Conservation (phyloP, 2,797 vertebrate species). For the Alexandromys oeconomus region DNA sequence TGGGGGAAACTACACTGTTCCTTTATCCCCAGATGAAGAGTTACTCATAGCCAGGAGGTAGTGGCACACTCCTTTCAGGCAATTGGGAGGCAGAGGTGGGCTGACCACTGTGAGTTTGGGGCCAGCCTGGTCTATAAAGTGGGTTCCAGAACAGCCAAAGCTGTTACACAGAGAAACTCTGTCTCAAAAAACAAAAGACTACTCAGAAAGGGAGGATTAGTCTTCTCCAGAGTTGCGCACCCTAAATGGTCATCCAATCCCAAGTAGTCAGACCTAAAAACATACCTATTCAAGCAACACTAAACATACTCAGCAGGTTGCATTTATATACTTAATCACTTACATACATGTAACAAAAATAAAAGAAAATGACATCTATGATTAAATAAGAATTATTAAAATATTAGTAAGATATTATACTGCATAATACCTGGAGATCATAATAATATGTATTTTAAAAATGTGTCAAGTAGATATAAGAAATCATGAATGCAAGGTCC, state of each 20-base stretch:
- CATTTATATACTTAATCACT: neutral
- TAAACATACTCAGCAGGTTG: neutral
- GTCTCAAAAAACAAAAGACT: neutral
- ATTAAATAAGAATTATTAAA: neutral
- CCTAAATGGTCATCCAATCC: neutral
- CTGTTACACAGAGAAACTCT: neutral
- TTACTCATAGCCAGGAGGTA: neutral
- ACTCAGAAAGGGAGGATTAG: neutral
- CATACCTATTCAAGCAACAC: neutral
- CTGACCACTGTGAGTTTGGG: neutral
- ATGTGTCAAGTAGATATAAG: neutral
- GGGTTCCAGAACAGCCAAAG: neutral
- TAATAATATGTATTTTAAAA: neutral
- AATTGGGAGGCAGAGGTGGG: neutral
- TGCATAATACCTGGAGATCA: neutral
- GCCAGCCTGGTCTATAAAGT: neutral
- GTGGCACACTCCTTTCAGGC: neutral
- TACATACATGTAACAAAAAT: neutral
- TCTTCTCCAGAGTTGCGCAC: neutral
- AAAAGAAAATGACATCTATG: neutral
- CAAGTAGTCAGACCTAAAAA: neutral
- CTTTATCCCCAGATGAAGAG: neutral
- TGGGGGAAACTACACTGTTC: neutral
- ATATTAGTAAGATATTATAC: neutral
- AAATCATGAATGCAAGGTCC: neutral